Base-by-base conservation (phyloP, 2,113 vertebrate genomes). In the Anolis sagrei region DNA sequence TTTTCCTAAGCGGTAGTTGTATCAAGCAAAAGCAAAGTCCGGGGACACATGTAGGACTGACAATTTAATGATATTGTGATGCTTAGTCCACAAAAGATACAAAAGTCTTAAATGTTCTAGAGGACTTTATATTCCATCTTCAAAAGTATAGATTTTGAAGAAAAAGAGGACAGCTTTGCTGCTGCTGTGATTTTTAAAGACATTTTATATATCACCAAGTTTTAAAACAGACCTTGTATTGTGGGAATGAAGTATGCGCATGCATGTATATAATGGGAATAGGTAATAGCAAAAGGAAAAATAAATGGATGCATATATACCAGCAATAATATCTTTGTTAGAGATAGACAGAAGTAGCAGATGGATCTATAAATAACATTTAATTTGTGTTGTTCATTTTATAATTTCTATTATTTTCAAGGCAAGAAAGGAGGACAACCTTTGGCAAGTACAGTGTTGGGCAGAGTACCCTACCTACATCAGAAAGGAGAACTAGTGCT, bases 401-500 rank as follows among this genome's bases (percentile, higher is more conserved):
- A 34, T 58, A 62, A 76, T 85, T 79, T 13, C 89, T 64, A 7
- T 73, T 93, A 14, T 85, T 44, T 83, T 84, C 87, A 94, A 95
- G 92, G 94, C 98, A 98, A 89, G 97, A 98, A 80, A 97, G 95
- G 84, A 97, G 95, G 80, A 93, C 96, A 87, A 92, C 95, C 0
- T 98, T 98, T 94, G 98, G 98, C 73, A 99, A 98, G 83, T 92
- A 97, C 83, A 98, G 88, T 90, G 90, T 97, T 36, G 93, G 95
- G 81, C 98, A 95, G 91, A 95, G 97, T 10, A 94, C 96, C 64
- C 95, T 97, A 76, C 96, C 90, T 80, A 97, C 95, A 27, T 98
- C 97, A 10, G 98, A 99, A 88, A 97, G 96, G 86, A 96, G 97
- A 95, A 96, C 97, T 86, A 98, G 97, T 92, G 96, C 97, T 87